phyloP scores from a whole-genome alignment of 2,113 vertebrate genomes.

The Callocephalon fimbriatum region DNA sequence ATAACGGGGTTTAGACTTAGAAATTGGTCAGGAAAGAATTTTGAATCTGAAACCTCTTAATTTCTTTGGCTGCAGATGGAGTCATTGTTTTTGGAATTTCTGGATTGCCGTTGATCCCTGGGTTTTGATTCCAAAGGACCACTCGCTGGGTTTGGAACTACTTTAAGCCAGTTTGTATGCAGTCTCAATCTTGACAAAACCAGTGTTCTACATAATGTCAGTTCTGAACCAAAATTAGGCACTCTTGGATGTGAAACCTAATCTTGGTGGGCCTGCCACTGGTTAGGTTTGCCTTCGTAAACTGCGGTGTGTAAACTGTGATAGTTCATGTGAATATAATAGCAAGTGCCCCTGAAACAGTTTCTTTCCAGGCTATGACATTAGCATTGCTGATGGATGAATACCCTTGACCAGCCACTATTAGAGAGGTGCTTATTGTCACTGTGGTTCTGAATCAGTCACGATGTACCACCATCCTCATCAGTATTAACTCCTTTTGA shows the following conservation, averaged over 20 bases:
- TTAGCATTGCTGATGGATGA: background rate
- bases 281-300: background rate
- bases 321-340: background rate
- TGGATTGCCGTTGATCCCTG: background rate
- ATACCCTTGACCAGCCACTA: fast-evolving
- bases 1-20: background rate
- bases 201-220: background rate
- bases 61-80: conserved; percentile 43
- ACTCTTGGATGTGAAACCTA: background rate
- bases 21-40: background rate
- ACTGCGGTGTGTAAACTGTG: background rate
- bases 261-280: background rate
- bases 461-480: background rate
- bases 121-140: background rate
- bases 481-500: background rate
- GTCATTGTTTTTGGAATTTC: conserved; percentile 40
- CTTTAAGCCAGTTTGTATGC: background rate
- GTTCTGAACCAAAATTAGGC: background rate
- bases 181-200: conserved; percentile 13
- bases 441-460: background rate
- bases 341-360: background rate
- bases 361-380: background rate
- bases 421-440: background rate
- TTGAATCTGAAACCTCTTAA: background rate
- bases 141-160: background rate